Conservation (phyloP, 2,113 vertebrate species). For the Chaetura pelagica region DNA sequence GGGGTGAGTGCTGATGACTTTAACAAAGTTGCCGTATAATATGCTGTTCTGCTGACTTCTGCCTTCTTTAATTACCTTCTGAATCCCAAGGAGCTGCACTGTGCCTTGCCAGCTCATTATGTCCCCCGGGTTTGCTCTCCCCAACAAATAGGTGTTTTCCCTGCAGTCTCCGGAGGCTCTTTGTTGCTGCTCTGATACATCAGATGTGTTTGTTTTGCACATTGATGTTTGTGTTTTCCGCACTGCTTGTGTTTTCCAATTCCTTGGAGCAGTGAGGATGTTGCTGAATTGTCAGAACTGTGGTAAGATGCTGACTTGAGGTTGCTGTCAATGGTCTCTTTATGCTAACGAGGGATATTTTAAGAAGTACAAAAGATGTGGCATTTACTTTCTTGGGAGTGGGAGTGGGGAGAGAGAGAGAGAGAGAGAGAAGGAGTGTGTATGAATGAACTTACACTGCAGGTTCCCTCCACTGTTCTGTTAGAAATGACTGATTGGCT, state of each 20-base stretch:
- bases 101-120: not conserved
- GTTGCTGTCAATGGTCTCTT: slow-evolving; percentile 48
- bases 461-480: not conserved
- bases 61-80: slow-evolving; percentile 43
- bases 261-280: slow-evolving; percentile 40
- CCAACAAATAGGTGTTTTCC: slow-evolving; percentile 19
- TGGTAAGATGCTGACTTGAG: slow-evolving; percentile 34
- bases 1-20: slow-evolving; percentile 3
- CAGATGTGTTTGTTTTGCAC: slow-evolving; percentile 32
- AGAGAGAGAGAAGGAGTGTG: not conserved
- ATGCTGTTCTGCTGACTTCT: slow-evolving; percentile 53
- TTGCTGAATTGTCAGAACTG: slow-evolving; percentile 57
- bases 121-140: not conserved
- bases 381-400: not conserved
- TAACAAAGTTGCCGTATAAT: not conserved
- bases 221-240: slow-evolving; percentile 43
- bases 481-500: not conserved
- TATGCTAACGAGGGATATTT: slow-evolving; percentile 53
- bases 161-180: slow-evolving; percentile 5
- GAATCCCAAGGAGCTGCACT: not conserved
- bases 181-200: slow-evolving; percentile 41
- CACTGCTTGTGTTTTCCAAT: slow-evolving; percentile 38
- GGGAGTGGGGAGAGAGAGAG: not conserved
- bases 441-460: not conserved
- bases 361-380: slow-evolving; percentile 47